These are phyloP conservation scores for Drymodes brunneopygia DNA, from an alignment of 2,113 vertebrate genomes.

Conservation along the genomic window DNA sequence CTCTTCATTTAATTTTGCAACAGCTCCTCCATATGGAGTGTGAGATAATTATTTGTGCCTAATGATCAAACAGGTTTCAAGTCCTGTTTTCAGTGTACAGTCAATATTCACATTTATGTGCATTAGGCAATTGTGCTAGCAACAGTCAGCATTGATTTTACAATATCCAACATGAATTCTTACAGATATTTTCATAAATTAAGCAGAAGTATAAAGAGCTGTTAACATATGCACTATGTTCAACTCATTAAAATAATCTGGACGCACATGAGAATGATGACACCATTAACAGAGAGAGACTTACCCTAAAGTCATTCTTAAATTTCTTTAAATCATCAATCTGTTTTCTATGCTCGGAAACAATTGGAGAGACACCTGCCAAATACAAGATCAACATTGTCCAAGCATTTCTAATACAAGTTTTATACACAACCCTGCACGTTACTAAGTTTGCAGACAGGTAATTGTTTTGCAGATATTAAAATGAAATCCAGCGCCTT, in stretches of 20 bases:
- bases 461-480: neutral
- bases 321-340: conserved; percentile 99
- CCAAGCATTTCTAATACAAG: neutral
- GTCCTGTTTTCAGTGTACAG: neutral
- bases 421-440: neutral
- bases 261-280: neutral
- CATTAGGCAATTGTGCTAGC: neutral
- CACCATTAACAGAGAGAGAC: conserved; percentile 45
- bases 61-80: neutral
- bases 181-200: neutral
- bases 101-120: neutral
- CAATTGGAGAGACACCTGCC: conserved; percentile 85
- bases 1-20: neutral
- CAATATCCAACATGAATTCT: neutral
- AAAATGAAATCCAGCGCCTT: neutral
- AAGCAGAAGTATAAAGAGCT: neutral
- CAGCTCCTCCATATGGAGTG: neutral
- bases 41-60: neutral
- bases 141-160: conserved; percentile 26
- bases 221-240: neutral
- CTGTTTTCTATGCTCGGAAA: conserved; percentile 95
- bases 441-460: neutral
- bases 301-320: conserved; percentile 98
- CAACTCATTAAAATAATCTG: neutral
- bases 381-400: conserved; percentile 15